Base-by-base conservation (phyloP, 64 coral and sea anemone genomes). In the Trachythela sp. region DNA sequence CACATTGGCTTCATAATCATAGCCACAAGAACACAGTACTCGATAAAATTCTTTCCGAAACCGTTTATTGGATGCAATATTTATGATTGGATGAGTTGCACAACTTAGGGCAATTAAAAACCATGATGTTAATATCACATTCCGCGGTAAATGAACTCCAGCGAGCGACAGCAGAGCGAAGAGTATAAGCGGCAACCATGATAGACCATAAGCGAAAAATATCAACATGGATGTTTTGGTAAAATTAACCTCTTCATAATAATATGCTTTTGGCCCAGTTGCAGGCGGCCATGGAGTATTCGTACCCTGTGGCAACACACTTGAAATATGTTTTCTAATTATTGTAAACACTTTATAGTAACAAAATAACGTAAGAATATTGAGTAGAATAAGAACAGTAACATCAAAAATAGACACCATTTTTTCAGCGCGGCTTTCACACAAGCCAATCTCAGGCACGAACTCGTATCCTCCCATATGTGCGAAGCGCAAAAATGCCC, bases 221-320 rank as follows among this genome's bases (percentile, higher is more conserved):
- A 68, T 68, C 4, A 68, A 14, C 59, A 68, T n/a, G 3, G 59
- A n/a, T 22, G 59, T 68, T 68, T 68, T 68, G 59, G 59, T 68
- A 14, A 68, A 68, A 14, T 68, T 68, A 2, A 68, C 59, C 30
- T 68, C 59, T 68, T 68, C 59, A 14, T 68, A 68, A 14, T 68
- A 68, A 68, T 68, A 68, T n/a, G 59, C 59, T 68, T 68, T 68
- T 31, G 59, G 59, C 15, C 59, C 59, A 14, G 59, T 68, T 68
- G 59, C 20, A 6, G 59, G 59, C 20, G 59, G 59, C 59, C 59
- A 68, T 68, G 59, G 59, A 6, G 59, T 68, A 6, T 68, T 22
- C 20, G 59, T 8, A 14, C 59, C 59, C 5, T 31, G 59, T 22
- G 59, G 59, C 30, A 68, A n/a, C 20, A 68, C 59, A 14, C 30